Conservation (phyloP, 2,888 invertebrate genomes). For the Temnothorax unifasciatus region DNA sequence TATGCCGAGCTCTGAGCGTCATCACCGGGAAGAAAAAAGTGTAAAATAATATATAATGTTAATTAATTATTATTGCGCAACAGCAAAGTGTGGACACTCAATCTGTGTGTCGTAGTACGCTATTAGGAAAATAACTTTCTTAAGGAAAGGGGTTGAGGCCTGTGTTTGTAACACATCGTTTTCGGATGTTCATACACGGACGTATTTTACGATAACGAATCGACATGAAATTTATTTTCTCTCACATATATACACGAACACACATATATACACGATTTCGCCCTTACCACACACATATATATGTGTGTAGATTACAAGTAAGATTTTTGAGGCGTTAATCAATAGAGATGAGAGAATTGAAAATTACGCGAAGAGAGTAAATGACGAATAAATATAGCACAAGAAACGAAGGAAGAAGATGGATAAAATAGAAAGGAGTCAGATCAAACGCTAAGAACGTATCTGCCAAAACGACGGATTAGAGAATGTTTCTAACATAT, state of each 20-base stretch:
- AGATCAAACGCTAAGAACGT: slow-evolving; percentile 56
- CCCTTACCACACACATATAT: slow-evolving; percentile 41
- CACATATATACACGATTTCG: slow-evolving; percentile 51
- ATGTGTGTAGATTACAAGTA: slow-evolving; percentile 33
- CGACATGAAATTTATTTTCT: slow-evolving; percentile 70
- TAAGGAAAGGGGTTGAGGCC: slow-evolving; percentile 78
- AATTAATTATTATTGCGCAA: slow-evolving; percentile 81
- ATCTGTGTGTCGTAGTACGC: slow-evolving; percentile 78
- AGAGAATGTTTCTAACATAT: slow-evolving; percentile 66
- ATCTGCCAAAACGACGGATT: slow-evolving; percentile 72
- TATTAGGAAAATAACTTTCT: slow-evolving; percentile 82
- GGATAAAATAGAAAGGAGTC: slow-evolving; percentile 33
- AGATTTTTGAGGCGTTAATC: slow-evolving; percentile 15
- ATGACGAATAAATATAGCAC: slow-evolving; percentile 68
- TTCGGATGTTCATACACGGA: slow-evolving; percentile 68
- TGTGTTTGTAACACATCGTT: slow-evolving; percentile 80
- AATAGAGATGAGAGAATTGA: slow-evolving; percentile 22
- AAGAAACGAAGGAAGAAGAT: slow-evolving; percentile 57
- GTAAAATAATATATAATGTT: slow-evolving; percentile 85
- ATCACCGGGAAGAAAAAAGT: slow-evolving; percentile 73
- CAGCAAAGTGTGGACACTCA: slow-evolving; percentile 80
- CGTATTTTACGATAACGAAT: slow-evolving; percentile 77
- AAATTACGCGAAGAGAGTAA: slow-evolving; percentile 6
- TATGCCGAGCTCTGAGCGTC: slow-evolving; percentile 69
- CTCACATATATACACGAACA: slow-evolving; percentile 10